phyloP scores from a whole-genome alignment of 1,140 invertebrate genomes.

The Trichomalopsis sarcophagae region DNA sequence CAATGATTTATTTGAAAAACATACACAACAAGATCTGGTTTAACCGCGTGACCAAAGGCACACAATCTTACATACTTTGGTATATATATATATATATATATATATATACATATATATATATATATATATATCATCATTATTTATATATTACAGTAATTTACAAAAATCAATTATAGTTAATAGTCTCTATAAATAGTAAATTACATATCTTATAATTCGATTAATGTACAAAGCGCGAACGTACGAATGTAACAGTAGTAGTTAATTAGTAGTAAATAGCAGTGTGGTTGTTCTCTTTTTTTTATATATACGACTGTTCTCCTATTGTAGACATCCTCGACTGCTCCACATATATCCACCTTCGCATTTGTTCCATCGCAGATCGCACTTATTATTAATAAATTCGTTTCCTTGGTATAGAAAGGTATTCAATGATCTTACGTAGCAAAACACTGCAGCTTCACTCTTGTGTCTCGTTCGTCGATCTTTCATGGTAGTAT shows the following conservation, averaged over 20 bases:
- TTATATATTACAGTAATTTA: constrained; percentile 67
- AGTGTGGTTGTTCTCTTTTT: constrained; percentile 13
- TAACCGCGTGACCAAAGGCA: constrained; percentile 71
- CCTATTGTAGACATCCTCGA: constrained; percentile 40
- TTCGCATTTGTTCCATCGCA: constrained; percentile 25
- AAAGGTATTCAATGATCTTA: constrained; percentile 48
- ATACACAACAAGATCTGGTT: constrained; percentile 71
- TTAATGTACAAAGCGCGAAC: constrained; percentile 65
- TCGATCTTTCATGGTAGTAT: not conserved
- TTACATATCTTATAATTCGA: constrained; percentile 57
- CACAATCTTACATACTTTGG: constrained; percentile 65
- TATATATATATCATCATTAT: not conserved
- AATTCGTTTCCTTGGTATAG: constrained; percentile 49
- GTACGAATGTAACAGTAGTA: constrained; percentile 51
- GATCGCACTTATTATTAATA: constrained; percentile 47
- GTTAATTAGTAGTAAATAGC: constrained; percentile 49
- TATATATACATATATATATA: not conserved
- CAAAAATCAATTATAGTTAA: constrained; percentile 67
- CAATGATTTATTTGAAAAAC: constrained; percentile 70
- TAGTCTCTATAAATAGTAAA: constrained; percentile 67
- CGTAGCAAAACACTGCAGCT: constrained; percentile 28
- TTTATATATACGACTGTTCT: constrained; percentile 4
- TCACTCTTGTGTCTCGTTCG: not conserved
- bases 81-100: not conserved
- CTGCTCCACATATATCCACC: constrained; percentile 27